Conservation (phyloP, 37 sponge, comb jelly and placozoan species). For the Spongilla lacustris region DNA sequence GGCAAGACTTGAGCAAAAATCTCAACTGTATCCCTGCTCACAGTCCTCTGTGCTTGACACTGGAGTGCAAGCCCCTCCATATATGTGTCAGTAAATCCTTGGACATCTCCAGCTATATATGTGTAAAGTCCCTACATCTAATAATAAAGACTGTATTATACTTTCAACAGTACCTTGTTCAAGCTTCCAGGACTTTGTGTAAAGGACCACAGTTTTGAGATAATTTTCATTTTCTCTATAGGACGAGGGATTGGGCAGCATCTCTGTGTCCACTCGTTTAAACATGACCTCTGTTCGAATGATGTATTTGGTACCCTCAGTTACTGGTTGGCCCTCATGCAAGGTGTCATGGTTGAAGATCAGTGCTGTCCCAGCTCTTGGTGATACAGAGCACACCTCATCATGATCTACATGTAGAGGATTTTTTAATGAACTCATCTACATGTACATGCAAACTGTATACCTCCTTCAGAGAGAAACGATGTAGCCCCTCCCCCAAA, state of each 20-base stretch:
- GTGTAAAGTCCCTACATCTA: too few relatives aligned
- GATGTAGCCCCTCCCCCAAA: slow-evolving; percentile 37
- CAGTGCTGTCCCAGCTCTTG: slow-evolving; percentile 29
- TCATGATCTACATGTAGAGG: neutral
- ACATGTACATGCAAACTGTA: neutral
- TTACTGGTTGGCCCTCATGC: slow-evolving; percentile 42
- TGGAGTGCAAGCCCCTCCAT: slow-evolving; percentile 26
- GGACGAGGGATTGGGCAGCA: slow-evolving; percentile 27
- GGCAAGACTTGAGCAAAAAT: slow-evolving; percentile 6
- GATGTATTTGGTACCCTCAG: slow-evolving; percentile 39
- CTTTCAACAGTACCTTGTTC: slow-evolving; percentile 22
- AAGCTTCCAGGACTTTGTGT: slow-evolving; percentile 34
- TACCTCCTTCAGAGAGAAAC: slow-evolving; percentile 24
- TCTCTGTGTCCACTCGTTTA: slow-evolving; percentile 50
- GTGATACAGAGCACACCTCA: slow-evolving; percentile 14
- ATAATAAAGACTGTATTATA: too few relatives aligned
- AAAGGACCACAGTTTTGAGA: slow-evolving; percentile 32
- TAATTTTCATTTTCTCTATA: slow-evolving; percentile 19
- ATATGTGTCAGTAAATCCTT: slow-evolving; percentile 55
- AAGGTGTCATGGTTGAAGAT: slow-evolving; percentile 53
- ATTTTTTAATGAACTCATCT: neutral
- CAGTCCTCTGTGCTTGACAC: slow-evolving; percentile 19
- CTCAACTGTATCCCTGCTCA: slow-evolving; percentile 3
- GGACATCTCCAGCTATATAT: slow-evolving; percentile 25
- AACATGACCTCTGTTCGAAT: slow-evolving; percentile 54